Evolutionary conservation across 2,113 vertebrate species (phyloP).

Genomic region (Rhodinocichla rosea): DNA sequence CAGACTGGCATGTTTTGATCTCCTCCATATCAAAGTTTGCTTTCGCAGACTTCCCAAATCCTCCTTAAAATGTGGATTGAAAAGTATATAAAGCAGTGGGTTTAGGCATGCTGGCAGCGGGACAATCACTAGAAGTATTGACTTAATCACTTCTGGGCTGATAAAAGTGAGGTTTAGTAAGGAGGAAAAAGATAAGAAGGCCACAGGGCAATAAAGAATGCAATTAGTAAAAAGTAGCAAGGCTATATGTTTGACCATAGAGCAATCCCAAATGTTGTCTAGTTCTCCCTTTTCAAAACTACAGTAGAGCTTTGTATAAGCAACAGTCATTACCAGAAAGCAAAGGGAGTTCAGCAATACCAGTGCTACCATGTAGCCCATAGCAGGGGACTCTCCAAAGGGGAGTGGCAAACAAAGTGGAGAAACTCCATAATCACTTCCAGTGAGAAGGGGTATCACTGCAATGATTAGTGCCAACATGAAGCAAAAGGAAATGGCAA

Average conservation of each 20-base stretch:
- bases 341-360: conserved; percentile 88
- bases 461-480: conserved; percentile 77
- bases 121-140: conserved; percentile 85
- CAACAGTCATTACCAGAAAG: conserved; percentile 87
- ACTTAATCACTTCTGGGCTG: conserved; percentile 84
- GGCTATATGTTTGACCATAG: conserved; percentile 88
- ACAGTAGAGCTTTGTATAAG: conserved; percentile 88
- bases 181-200: conserved; percentile 90
- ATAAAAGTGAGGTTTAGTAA: conserved; percentile 83
- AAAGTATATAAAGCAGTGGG: conserved; percentile 92
- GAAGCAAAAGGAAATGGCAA: conserved; percentile 68
- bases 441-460: conserved; percentile 77
- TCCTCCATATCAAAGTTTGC: conserved; percentile 65
- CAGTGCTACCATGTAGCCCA: conserved; percentile 84
- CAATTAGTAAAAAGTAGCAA: conserved; percentile 92
- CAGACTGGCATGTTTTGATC: conserved; percentile 73
- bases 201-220: conserved; percentile 89
- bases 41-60: conserved; percentile 81
- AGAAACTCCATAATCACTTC: conserved; percentile 76
- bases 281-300: conserved; percentile 78
- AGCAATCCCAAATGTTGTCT: conserved; percentile 80
- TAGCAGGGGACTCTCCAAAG: conserved; percentile 74
- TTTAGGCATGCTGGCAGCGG: conserved; percentile 91
- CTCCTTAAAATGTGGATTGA: conserved; percentile 89
- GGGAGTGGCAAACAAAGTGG: conserved; percentile 87